Evolutionary conservation across 1,140 invertebrate species (phyloP).

Genomic region (Brachionus manjavacas): DNA sequence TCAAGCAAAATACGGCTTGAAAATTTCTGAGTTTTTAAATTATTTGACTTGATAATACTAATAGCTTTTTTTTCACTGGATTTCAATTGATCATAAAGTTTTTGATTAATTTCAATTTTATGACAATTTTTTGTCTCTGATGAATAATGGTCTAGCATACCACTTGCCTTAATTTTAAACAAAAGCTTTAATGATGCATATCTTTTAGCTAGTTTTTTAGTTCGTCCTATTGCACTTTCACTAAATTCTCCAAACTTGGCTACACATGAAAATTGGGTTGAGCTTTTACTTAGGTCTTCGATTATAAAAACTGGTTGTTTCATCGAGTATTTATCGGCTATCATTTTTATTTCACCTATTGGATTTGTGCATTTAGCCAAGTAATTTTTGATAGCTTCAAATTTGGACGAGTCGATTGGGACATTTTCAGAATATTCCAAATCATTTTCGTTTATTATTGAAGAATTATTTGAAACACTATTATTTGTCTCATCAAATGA

Average conservation of each 20-base stretch:
- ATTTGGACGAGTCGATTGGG: background rate
- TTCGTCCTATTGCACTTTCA: background rate
- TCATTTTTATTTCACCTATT: background rate
- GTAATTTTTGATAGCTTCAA: background rate
- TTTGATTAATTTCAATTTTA: background rate
- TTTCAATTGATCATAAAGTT: constrained; percentile 1
- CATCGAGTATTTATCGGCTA: background rate
- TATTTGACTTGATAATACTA: background rate
- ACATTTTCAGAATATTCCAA: background rate
- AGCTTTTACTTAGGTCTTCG: background rate
- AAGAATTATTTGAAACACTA: background rate
- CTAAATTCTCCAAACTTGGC: background rate
- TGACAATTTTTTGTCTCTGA: background rate
- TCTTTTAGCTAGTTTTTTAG: constrained; percentile 21
- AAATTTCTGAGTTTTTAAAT: background rate
- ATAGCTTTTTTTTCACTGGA: background rate
- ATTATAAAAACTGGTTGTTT: background rate
- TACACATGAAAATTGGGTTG: background rate
- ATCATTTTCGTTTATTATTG: background rate
- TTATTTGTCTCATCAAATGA: background rate
- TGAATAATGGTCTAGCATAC: background rate
- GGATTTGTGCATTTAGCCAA: background rate
- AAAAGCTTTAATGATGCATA: background rate
- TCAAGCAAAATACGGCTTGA: background rate
- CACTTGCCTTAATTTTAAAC: background rate